Evolutionary conservation across 2,113 vertebrate species (phyloP), one percentile per base, ranked within the genome.

Genomic region (Gopherus evgoodei): DNA sequence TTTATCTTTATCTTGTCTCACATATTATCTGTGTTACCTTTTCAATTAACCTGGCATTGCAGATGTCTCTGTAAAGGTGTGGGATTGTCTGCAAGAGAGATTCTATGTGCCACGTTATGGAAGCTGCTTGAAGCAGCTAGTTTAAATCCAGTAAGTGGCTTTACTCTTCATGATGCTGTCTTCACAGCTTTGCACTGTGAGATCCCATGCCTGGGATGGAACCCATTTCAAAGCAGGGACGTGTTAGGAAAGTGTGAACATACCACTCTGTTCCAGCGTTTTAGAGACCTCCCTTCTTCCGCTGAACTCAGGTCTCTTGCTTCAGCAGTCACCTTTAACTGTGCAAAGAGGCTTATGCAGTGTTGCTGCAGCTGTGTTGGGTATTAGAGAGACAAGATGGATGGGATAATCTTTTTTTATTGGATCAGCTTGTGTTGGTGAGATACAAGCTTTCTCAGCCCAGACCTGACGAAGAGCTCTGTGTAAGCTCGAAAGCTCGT

Each of bases 201-300:
- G 17, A 31, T 3, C 44, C 31, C 10, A 9, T 59, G 62, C 17
- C 0, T 5, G 42, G 21, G 14, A 8, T 47, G 90, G 69, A 57
- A 83, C 38, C 62, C 44, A 44, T 62, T 88, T 52, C 35, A 52
- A 52, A 83, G 65, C 84, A 81, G 13, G 2, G 90, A 12, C 31
- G 65, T n/a, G 3, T 47, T 42, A 54, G 8, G 81, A 90, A 78
- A 4, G 16, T 38, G 49, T 53, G 86, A 59, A 29, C 2, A 2
- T 6, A 31, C 4, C 10, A 42, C 9, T 88, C 82, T 83, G 29
- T 85, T 80, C 76, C 86, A 69, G 38, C 80, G 12, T 80, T 91
- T 50, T 38, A 2, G 49, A 2, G 0, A 25, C 57, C 53, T 79
- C 27, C 69, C 7, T 87, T 27, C 10, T 90, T 90, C 84, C 86